Base-by-base conservation (phyloP, 2,888 invertebrate genomes). In the Volucella inanis region DNA sequence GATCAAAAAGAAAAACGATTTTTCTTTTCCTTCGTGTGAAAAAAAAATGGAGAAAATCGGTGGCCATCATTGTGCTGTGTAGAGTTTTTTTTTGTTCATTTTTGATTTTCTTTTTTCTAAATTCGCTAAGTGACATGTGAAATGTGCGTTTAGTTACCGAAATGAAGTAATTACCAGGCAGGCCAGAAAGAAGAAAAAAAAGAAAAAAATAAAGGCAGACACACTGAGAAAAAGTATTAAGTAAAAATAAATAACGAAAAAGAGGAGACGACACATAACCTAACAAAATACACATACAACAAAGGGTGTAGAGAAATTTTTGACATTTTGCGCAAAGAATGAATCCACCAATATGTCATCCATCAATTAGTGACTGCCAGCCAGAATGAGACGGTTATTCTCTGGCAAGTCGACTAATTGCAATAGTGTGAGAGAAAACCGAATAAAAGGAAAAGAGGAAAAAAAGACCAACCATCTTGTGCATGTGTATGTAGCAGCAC, bases 71-170 rank as follows among this genome's bases (percentile, higher is more conserved):
- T 10, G 52, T 61, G 68, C 47, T 31, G 61, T 77, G 61, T 61
- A 68, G 54, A 70, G 9, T 54, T 49, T 15, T 14, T 54, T 22
- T 15, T n/a, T 10, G 52, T 3, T 59, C 11, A n/a, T 18, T 61
- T 31, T 31, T 31, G 31, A 31, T 31, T 31, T 71, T 52, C 15
- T 18, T 52, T 59, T 55, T 38, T 18, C 55, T 49, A 57, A 54
- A 64, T 38, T 31, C 54, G 15, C 45, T 47, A 55, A 74, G 50
- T 82, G 71, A 49, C 74, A 74, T 77, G 70, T 70, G 72, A 76
- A 85, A 80, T 81, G 85, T 77, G 81, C 85, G 72, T 77, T 77
- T 62, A 15, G 50, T 3, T 15, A 78, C 57, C 62, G 61, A 80
- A 72, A 72, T 72, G 52, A 72, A 79, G 31, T 85, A 79, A 84